Conservation (phyloP, 2,888 invertebrate genomes). For the Calliphora vomitoria region DNA sequence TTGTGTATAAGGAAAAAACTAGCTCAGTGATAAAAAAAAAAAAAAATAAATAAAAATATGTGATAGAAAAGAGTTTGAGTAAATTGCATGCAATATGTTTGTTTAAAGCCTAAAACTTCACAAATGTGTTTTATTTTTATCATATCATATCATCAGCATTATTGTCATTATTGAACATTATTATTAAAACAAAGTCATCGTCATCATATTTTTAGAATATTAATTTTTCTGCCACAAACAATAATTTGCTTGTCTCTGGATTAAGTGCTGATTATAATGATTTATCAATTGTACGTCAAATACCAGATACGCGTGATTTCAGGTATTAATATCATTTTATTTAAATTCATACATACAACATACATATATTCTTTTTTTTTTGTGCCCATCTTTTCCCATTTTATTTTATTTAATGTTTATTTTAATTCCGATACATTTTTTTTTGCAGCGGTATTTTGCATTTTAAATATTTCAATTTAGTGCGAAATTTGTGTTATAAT, state of each 20-base stretch:
- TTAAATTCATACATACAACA: neutral
- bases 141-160: slow-evolving; percentile 13
- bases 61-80: neutral
- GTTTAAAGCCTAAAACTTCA: neutral
- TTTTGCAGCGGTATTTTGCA: neutral
- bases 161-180: slow-evolving; percentile 25
- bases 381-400: neutral
- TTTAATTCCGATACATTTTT: slow-evolving; percentile 1
- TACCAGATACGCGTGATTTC: slow-evolving; percentile 56
- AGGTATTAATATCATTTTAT: slow-evolving; percentile 38
- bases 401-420: neutral
- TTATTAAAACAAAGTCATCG: slow-evolving; percentile 39
- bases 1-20: neutral
- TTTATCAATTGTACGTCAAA: slow-evolving; percentile 45
- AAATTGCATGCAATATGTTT: slow-evolving; percentile 4
- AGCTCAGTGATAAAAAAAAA: neutral
- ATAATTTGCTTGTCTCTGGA: slow-evolving; percentile 45
- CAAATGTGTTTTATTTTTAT: slow-evolving; percentile 31
- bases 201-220: slow-evolving; percentile 55
- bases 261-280: slow-evolving; percentile 40
- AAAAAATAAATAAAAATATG: too few relatives aligned
- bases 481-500: slow-evolving; percentile 9
- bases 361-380: neutral
- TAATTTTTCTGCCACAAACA: slow-evolving; percentile 47
- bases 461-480: slow-evolving; percentile 3